phyloP scores from a whole-genome alignment of 1,140 invertebrate species.

The Drosophila willistoni region DNA sequence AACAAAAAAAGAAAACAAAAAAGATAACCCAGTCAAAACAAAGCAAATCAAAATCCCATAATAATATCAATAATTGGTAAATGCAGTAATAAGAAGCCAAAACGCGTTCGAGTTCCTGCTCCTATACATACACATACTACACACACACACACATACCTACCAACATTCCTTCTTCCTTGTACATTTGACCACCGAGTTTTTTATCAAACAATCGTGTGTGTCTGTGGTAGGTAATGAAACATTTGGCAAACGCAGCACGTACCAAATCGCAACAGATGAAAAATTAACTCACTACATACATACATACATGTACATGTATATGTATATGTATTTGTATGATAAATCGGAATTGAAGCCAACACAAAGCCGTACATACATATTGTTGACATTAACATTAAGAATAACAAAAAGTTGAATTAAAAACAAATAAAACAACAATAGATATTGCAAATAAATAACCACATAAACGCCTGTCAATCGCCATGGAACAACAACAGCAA shows the following conservation, averaged over 20 bases:
- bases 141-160: no score
- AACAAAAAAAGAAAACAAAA: slow-evolving; percentile 32
- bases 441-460: background rate
- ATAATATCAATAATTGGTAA: slow-evolving; percentile 18
- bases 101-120: slow-evolving; percentile 9
- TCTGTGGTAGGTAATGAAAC: slow-evolving; percentile 61
- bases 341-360: slow-evolving; percentile 7
- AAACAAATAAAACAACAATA: slow-evolving; percentile 37
- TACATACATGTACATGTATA: background rate
- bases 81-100: slow-evolving; percentile 15
- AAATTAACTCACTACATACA: slow-evolving; percentile 26
- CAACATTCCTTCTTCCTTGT: slow-evolving; percentile 29
- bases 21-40: background rate
- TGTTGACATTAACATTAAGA: slow-evolving; percentile 21
- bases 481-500: slow-evolving; percentile 55
- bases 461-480: background rate
- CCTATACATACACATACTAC: no score
- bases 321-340: background rate
- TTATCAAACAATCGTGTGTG: background rate
- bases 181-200: slow-evolving; percentile 25
- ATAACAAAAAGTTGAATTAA: slow-evolving; percentile 45
- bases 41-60: slow-evolving; percentile 24
- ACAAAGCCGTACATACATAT: slow-evolving; percentile 17
- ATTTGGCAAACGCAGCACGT: slow-evolving; percentile 64
- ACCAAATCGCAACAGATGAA: slow-evolving; percentile 26